Base-by-base conservation (phyloP, 2,797 vertebrate genomes). In the Apodemus agrarius region DNA sequence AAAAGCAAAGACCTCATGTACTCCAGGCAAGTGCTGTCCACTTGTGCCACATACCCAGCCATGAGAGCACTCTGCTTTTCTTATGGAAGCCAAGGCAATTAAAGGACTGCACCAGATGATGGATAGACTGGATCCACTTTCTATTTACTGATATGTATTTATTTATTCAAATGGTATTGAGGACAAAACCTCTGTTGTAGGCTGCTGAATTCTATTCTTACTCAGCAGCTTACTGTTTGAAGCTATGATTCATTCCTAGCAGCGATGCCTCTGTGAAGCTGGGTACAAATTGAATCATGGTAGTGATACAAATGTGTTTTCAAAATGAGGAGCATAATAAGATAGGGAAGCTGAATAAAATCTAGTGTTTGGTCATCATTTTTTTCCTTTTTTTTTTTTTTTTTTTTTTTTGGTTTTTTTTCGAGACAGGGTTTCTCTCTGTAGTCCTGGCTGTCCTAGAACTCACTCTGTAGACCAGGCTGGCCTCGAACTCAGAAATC, bases 141-240 rank as follows among this genome's bases (percentile, higher is more conserved):
- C 34, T 84, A 37, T 85, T 93, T 84, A 67, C 61, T 94, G 57
- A 34, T 46, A 52, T 74, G 86, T 88, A 88, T 89, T 87, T 91
- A 13, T 46, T 75, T 85, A 54, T 76, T 46, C 31, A 61, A 19
- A 63, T 59, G 34, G 52, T 72, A 95, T 65, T 81, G 29, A 67
- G 40, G 79, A 59, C 43, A 74, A 90, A 89, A 61, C 1, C 29
- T 75, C 57, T 82, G 80, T 31, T 94, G 65, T 59, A 67, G 16
- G 8, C 34, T 46, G 19, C 26, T 94, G 74, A 92, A 72, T 89
- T 95, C 80, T 87, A 43, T 65, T 97, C 89, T 89, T 26, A 63
- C 16, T 81, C 59, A 84, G 29, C 59, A 82, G 54, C 79, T 84
- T 37, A 93, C 2, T 54, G 3, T 84, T 59, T 74, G n/a, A 93